These are phyloP conservation scores for Hippocampus abdominalis DNA, from an alignment of 2,113 vertebrate species.

Conservation along the genomic window DNA sequence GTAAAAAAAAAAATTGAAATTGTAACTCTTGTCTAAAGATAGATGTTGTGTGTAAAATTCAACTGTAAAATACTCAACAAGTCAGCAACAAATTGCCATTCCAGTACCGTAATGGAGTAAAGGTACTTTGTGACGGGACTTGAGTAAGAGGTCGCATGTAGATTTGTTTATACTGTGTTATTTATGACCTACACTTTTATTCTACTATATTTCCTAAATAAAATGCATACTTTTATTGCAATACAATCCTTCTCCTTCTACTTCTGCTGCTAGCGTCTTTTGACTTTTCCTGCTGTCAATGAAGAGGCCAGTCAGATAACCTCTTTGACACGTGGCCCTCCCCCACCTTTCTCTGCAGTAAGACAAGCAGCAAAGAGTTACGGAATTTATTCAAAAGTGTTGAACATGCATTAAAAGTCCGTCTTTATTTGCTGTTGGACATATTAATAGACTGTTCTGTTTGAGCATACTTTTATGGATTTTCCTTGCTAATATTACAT, in stretches of 20 bases:
- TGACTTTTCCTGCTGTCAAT: background rate
- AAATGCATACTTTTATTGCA: background rate
- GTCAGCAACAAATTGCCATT: background rate
- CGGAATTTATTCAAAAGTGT: background rate
- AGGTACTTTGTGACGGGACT: background rate
- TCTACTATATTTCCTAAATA: background rate
- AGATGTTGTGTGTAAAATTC: conserved; percentile 1
- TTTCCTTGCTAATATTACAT: background rate
- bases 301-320: background rate
- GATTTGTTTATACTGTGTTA: background rate
- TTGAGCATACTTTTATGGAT: background rate
- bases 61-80: background rate
- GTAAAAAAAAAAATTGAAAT: background rate
- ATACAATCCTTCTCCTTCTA: background rate
- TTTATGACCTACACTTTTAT: background rate
- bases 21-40: conserved; percentile 13
- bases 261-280: background rate
- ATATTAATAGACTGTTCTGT: background rate
- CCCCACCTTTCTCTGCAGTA: background rate
- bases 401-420: background rate
- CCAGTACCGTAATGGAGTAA: background rate
- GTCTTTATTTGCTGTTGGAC: background rate
- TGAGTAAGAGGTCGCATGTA: no score
- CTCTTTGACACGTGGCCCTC: background rate
- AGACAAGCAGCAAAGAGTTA: background rate